Percentiles rank a stretch among this genome's conserved stretches.
phyloP scores from a whole-genome alignment of 2,113 vertebrate species.

The Myotis yumanensis region DNA sequence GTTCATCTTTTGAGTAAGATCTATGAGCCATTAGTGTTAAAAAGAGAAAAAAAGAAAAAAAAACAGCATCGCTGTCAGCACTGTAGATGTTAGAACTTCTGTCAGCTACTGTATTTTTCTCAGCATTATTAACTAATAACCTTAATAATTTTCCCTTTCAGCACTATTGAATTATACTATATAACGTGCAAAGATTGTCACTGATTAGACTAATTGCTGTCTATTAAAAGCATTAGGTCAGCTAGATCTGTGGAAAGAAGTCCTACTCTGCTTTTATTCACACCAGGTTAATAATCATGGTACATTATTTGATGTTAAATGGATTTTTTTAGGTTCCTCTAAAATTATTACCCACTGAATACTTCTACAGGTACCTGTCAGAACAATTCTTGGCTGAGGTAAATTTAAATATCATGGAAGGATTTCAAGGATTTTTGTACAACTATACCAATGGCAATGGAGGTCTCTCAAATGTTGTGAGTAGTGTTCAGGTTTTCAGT shows the following conservation, averaged over 20 bases:
- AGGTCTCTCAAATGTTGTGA: not conserved
- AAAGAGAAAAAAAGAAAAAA: no score
- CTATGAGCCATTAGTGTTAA: not conserved
- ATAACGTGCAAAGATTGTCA: constrained; percentile 35
- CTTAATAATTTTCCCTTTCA: constrained; percentile 30
- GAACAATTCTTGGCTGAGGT: not conserved
- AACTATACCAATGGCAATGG: not conserved
- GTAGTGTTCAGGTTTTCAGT: not conserved
- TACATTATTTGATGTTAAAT: constrained; percentile 56
- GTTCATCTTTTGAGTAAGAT: not conserved
- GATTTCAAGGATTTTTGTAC: constrained; percentile 9
- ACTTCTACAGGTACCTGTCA: not conserved
- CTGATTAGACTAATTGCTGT: constrained; percentile 50
- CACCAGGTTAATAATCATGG: constrained; percentile 21
- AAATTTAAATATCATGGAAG: constrained; percentile 38
- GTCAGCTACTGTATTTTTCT: not conserved
- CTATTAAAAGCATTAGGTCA: constrained; percentile 47
- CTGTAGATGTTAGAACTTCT: not conserved
- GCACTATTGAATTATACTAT: not conserved
- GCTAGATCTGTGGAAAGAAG: constrained; percentile 3
- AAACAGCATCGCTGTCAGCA: not conserved
- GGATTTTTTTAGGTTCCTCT: not conserved
- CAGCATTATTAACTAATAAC: not conserved
- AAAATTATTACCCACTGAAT: constrained; percentile 30
- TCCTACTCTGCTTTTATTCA: not conserved